phyloP scores from a whole-genome alignment of 2,113 vertebrate species.

The Podiceps cristatus region DNA sequence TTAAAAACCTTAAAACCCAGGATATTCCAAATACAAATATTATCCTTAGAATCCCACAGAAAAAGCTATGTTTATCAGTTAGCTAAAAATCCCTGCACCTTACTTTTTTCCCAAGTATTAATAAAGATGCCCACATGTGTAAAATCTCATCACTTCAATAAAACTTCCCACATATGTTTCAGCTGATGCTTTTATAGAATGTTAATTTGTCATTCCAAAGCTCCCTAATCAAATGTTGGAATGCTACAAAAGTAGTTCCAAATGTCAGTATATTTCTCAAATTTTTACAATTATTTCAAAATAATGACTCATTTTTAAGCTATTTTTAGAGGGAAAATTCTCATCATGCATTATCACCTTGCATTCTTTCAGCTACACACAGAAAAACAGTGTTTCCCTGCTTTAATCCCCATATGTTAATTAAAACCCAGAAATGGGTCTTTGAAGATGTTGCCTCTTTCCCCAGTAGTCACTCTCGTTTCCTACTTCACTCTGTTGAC shows the following conservation, averaged over 20 bases:
- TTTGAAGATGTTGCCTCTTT: background rate
- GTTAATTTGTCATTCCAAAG: background rate
- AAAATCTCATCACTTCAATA: background rate
- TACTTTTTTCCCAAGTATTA: background rate
- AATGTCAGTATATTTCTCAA: background rate
- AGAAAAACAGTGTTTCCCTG: background rate
- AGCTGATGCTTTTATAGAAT: background rate
- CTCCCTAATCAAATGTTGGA: background rate
- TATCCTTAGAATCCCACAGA: background rate
- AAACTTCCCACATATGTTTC: background rate
- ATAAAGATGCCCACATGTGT: background rate
- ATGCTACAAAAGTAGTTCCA: background rate
- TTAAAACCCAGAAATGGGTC: background rate
- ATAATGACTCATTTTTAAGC: background rate
- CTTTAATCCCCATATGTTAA: background rate
- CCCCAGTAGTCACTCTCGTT: background rate
- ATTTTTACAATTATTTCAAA: slow-evolving; percentile 9
- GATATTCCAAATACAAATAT: background rate
- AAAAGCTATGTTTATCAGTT: background rate
- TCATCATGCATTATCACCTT: background rate
- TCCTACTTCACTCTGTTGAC: background rate
- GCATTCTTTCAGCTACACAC: background rate
- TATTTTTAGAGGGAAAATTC: background rate
- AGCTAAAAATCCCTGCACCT: background rate
- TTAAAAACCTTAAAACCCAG: background rate